These are phyloP conservation scores for Lamproptera curius DNA, from an alignment of 2,888 invertebrate species.

Conservation along the genomic window DNA sequence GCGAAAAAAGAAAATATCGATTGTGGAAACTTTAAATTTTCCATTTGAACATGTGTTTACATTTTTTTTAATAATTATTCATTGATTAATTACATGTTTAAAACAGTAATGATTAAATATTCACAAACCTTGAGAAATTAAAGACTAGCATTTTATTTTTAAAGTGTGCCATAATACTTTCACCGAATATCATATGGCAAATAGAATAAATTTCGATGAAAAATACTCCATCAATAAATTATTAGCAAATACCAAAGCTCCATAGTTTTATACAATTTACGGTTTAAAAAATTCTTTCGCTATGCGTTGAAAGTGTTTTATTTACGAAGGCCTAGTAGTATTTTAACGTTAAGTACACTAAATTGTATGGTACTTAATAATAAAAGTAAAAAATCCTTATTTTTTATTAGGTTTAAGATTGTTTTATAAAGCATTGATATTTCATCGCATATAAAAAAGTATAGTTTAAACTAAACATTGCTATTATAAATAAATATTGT, in stretches of 20 bases:
- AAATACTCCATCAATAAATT: constrained; percentile 5
- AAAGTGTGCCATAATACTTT: constrained; percentile 6
- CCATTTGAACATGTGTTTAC: too few relatives aligned
- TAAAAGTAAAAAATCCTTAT: not conserved
- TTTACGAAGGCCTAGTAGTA: not conserved
- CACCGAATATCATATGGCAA: not conserved
- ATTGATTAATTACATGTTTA: too few relatives aligned
- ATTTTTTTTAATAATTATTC: too few relatives aligned
- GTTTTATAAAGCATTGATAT: not conserved
- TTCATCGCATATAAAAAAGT: not conserved
- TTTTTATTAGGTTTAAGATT: not conserved
- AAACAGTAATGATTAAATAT: not conserved
- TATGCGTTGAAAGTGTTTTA: too few relatives aligned
- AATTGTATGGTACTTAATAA: not conserved
- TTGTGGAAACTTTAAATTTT: too few relatives aligned
- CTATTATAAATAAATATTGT: not conserved
- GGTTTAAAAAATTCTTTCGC: too few relatives aligned
- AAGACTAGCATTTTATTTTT: too few relatives aligned
- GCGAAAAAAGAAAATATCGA: not conserved
- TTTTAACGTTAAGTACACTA: not conserved
- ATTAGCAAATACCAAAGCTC: constrained; percentile 1
- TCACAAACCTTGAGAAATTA: not conserved
- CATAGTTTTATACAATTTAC: not conserved
- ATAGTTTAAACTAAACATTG: not conserved
- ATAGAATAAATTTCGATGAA: not conserved